Conservation (phyloP, 2,888 invertebrate genomes). For the Diplolepis rosae region DNA sequence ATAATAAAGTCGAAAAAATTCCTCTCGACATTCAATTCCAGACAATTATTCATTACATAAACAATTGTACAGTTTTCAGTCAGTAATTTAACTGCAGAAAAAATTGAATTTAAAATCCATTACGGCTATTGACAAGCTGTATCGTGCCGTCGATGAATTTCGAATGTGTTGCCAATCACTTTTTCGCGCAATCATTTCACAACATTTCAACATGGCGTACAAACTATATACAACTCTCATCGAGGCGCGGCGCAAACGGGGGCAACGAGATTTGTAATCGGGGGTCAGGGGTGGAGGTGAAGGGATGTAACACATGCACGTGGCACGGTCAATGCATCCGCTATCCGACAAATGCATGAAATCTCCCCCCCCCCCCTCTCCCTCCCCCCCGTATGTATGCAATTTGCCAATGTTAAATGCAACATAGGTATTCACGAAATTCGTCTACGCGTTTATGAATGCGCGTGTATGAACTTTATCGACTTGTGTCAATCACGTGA, state of each 20-base stretch:
- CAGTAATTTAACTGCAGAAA: background rate
- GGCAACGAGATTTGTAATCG: constrained; percentile 44
- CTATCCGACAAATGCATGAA: constrained; percentile 69
- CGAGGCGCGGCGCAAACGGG: constrained; percentile 44
- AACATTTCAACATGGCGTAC: constrained; percentile 71
- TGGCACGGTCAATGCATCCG: constrained; percentile 70
- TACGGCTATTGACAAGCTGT: background rate
- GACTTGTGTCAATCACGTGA: constrained; percentile 65
- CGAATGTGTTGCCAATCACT: constrained; percentile 67
- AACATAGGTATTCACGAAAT: constrained; percentile 58
- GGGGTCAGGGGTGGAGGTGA: constrained; percentile 36
- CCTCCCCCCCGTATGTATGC: constrained; percentile 47
- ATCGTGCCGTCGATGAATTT: constrained; percentile 43
- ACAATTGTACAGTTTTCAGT: background rate
- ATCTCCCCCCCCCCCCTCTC: constrained; percentile 45
- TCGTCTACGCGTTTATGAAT: constrained; percentile 56
- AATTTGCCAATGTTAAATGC: constrained; percentile 68
- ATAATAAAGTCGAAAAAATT: too few relatives aligned
- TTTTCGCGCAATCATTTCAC: constrained; percentile 72
- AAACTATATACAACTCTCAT: constrained; percentile 47
- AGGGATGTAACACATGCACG: constrained; percentile 71
- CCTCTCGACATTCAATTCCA: too few relatives aligned
- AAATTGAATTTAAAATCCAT: background rate
- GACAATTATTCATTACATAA: too few relatives aligned
- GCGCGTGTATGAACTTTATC: constrained; percentile 62